Evolutionary conservation across 2,113 vertebrate genomes (phyloP), one percentile per base, ranked within the genome.

Genomic region (Gila orcuttii): DNA sequence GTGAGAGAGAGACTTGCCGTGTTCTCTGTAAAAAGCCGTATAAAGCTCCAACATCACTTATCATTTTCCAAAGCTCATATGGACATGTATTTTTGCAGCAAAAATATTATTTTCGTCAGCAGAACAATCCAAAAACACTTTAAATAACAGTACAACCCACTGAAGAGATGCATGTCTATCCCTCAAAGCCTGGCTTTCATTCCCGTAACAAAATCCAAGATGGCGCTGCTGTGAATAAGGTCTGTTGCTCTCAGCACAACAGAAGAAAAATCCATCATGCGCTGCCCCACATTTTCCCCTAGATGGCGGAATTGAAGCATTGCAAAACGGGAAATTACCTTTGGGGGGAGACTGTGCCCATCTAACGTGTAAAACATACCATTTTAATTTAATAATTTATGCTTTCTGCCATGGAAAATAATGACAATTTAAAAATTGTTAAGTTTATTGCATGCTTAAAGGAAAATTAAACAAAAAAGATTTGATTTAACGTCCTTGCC

Each of bases 261-360:
- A 59, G 3, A 3, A 75, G 3, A 31, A 11, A 55, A 77, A 59
- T n/a, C 5, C 1, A n/a, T 64, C n/a, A 45, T 64, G 78, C n/a
- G 11, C 59, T 28, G 13, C 15, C 79, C 0, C 60, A 10, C 3
- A 64, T 21, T 21, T 6, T 80, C 39, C 82, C 45, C 69, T 78
- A 88, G 87, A 74, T 83, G 87, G 79, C 84, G 69, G 31, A 52
- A 66, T 82, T 85, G 28, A 45, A 77, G 36, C 79, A 82, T 71
- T 2, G 0, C 6, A n/a, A 62, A 79, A 19, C 11, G 57, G 13
- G 33, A n/a, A 17, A 1, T 19, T 19, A 3, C 17, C 10, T 79
- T 11, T 15, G 12, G n/a, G 57, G 19, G 23, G 33, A 1, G 0
- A 25, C 23, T 45, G 33, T 64, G 33, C 52, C 3, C 1, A 1